Base-by-base conservation (phyloP, 1,140 invertebrate genomes). In the Zaprionus kolodkinae region DNA sequence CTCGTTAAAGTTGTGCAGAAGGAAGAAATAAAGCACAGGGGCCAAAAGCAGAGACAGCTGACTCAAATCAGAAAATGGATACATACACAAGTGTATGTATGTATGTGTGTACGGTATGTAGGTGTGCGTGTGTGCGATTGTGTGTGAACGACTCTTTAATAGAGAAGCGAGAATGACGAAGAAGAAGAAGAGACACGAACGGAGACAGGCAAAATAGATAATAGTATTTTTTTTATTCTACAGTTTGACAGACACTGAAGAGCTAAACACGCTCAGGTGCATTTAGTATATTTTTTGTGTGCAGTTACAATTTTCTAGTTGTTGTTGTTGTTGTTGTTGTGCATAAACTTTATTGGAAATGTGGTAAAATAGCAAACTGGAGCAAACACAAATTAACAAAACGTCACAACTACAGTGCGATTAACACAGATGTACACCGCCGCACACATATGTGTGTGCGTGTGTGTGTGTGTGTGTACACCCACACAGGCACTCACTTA, bases 1-100 rank as follows among this genome's bases (percentile, higher is more conserved):
- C 78, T 89, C 72, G 81, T 89, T 88, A 78, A 88, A 79, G 85
- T 76, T 85, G 80, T 87, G 84, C 77, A 77, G 68, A 86, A 89
- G 66, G 68, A 85, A 88, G 62, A 72, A 71, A 75, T 73, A 89
- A 83, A 81, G 80, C 80, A 88, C 77, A 56, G 69, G 12, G 62
- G 62, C 52, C 56, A 72, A 60, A 60, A 65, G 52, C 54, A 63
- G 54, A 64, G 64, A 87, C 84, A 88, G 84, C 84, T 89, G 84
- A 87, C 80, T 87, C 66, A 64, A 84, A 80, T 72, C 57, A 69
- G 64, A 79, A 75, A 87, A 88, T 84, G 89, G 68, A 84, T 71
- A 72, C 67, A 59, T 15, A 55, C 72, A 69, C 68, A 73, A 33
- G 33, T 33, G 6, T 25, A 40, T 27, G 10, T 5, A 38, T n/a